Evolutionary conservation across 2,113 vertebrate species (phyloP).

Genomic region (Neodontobutis hainanensis): DNA sequence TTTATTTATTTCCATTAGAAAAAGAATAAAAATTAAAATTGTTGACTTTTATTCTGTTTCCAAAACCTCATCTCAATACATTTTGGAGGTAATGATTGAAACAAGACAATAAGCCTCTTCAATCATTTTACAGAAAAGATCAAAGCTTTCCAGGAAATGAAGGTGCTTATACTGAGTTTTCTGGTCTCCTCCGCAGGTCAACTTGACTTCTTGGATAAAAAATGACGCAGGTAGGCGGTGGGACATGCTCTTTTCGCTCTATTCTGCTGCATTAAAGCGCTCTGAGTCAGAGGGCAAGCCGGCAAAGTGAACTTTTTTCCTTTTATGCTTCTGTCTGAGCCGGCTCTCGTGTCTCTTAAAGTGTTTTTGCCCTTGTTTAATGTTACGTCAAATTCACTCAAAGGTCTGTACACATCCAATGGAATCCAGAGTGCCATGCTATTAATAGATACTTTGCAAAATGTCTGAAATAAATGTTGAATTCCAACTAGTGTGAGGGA

Average conservation of each 20-base stretch:
- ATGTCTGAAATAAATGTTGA: too few species aligned
- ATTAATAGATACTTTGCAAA: too few species aligned
- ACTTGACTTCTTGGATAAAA: constrained; percentile 49
- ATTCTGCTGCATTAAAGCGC: constrained; percentile 50
- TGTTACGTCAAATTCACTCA: background rate
- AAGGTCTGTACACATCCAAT: background rate
- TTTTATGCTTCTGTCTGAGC: constrained; percentile 25
- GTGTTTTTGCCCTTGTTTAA: background rate
- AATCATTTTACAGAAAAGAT: background rate
- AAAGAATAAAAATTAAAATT: too few species aligned
- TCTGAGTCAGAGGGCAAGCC: constrained; percentile 36
- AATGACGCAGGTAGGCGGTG: constrained; percentile 22
- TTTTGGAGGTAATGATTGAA: too few species aligned
- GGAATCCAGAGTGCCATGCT: background rate
- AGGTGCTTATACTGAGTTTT: constrained; percentile 47
- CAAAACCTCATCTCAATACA: too few species aligned
- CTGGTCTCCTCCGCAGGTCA: constrained; percentile 27
- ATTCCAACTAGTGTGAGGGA: background rate
- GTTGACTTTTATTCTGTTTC: too few species aligned
- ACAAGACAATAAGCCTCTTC: too few species aligned
- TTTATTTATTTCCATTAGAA: too few species aligned
- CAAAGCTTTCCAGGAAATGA: constrained; percentile 35
- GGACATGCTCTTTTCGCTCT: constrained; percentile 24
- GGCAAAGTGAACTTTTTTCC: constrained; percentile 31
- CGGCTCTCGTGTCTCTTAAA: constrained; percentile 1